phyloP scores from a whole-genome alignment of 2,797 vertebrate genomes.

The Sebastes nivosus region DNA sequence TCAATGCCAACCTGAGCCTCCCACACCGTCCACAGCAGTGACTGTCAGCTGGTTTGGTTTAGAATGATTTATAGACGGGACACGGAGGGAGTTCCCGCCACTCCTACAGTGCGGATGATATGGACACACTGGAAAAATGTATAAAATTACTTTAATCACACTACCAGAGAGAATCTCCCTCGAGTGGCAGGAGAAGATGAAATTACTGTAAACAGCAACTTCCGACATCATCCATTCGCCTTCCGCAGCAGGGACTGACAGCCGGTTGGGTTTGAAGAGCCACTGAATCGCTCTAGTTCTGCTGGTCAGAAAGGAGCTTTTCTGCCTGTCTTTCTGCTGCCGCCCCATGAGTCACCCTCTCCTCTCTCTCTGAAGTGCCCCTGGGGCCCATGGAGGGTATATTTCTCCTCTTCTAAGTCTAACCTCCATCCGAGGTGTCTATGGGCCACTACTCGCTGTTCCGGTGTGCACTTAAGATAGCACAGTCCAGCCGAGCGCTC shows the following conservation, averaged over 20 bases:
- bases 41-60: conserved; percentile 6
- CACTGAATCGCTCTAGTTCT: conserved; percentile 18
- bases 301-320: conserved; percentile 37
- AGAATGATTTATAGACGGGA: conserved; percentile 6
- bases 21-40: background rate
- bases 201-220: conserved; percentile 44
- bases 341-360: conserved; percentile 43
- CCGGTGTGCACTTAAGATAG: conserved; percentile 70
- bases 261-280: conserved; percentile 33
- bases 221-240: conserved; percentile 30
- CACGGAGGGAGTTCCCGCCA: conserved; percentile 10
- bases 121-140: conserved; percentile 7
- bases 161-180: conserved; percentile 8
- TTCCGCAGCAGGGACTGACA: conserved; percentile 35
- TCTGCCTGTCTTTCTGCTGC: conserved; percentile 30
- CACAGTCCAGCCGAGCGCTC: conserved; percentile 21
- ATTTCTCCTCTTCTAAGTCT: conserved; percentile 43
- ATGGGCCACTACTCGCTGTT: conserved; percentile 39
- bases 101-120: background rate
- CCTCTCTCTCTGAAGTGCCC: conserved; percentile 36
- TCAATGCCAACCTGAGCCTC: background rate
- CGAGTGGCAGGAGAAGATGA: conserved; percentile 29
- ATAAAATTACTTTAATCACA: conserved; percentile 23
- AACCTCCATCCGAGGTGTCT: conserved; percentile 61
- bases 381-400: conserved; percentile 34